A percentile compares a stretch with the other conserved stretches of the same genome.
phyloP scores from a whole-genome alignment of 2,888 invertebrate species.

The Drosophila histrio region DNA sequence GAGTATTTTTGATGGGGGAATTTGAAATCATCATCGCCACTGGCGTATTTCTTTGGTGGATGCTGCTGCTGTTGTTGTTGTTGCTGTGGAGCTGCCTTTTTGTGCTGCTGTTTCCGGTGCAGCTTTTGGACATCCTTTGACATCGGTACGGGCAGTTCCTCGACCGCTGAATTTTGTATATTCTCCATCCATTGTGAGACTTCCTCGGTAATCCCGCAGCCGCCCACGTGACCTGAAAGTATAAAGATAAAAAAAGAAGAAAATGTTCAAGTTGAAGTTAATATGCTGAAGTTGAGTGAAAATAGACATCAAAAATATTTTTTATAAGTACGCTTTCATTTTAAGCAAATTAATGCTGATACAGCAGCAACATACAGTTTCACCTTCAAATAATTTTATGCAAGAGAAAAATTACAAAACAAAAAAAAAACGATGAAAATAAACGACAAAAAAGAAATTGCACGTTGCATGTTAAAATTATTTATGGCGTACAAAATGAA shows the following conservation, averaged over 20 bases:
- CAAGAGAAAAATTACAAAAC: constrained; percentile 12
- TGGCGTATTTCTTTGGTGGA: constrained; percentile 82
- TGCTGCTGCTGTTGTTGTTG: constrained; percentile 60
- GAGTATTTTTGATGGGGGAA: constrained; percentile 90
- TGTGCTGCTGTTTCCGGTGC: constrained; percentile 75
- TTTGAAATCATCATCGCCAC: constrained; percentile 83
- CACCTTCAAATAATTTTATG: constrained; percentile 45
- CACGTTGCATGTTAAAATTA: constrained; percentile 64
- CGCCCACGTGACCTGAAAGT: constrained; percentile 90
- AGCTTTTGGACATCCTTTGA: constrained; percentile 80
- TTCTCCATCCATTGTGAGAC: constrained; percentile 96
- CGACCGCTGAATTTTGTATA: constrained; percentile 91
- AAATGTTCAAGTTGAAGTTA: constrained; percentile 21
- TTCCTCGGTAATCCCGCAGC: constrained; percentile 95
- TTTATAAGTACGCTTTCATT: constrained; percentile 30
- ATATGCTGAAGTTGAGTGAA: constrained; percentile 29
- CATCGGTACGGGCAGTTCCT: constrained; percentile 84
- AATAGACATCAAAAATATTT: constrained; percentile 32
- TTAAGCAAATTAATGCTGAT: constrained; percentile 71
- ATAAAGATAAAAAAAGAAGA: constrained; percentile 30
- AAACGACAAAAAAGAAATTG: constrained; percentile 3
- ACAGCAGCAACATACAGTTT: constrained; percentile 58
- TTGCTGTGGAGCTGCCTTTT: constrained; percentile 57
- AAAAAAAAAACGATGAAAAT: not conserved
- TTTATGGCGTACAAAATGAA: constrained; percentile 72